These are phyloP conservation scores for Climacteris rufus DNA, from an alignment of 2,113 vertebrate species.

Conservation along the genomic window DNA sequence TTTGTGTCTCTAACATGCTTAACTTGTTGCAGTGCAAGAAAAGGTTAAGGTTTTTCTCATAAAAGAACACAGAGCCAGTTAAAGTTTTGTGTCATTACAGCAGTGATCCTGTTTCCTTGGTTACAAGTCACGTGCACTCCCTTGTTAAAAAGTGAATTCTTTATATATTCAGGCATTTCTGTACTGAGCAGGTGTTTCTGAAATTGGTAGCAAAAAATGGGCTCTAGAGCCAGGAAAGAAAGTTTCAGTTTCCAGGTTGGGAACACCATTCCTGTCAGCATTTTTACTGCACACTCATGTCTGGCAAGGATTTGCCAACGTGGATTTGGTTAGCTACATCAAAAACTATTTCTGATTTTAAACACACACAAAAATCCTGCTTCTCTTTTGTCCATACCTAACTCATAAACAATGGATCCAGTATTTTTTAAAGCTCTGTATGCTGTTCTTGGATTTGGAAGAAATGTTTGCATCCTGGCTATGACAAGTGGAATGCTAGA, in stretches of 20 bases:
- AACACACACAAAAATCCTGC: background rate
- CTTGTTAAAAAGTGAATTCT: constrained; percentile 6
- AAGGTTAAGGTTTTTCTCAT: constrained; percentile 7
- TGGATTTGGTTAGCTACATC: background rate
- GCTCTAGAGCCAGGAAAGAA: background rate
- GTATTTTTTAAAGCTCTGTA: background rate
- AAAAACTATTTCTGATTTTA: background rate
- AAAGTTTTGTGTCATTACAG: constrained; percentile 28
- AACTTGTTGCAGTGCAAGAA: background rate
- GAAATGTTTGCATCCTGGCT: background rate
- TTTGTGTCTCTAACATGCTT: background rate
- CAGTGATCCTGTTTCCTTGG: constrained; percentile 40
- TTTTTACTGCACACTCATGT: background rate
- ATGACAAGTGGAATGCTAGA: background rate
- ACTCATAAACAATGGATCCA: background rate
- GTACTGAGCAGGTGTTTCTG: constrained; percentile 30
- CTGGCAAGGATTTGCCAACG: background rate
- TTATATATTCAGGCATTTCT: background rate
- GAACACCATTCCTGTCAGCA: background rate
- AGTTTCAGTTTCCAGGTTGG: background rate
- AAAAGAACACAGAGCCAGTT: background rate
- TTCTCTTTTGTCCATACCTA: background rate
- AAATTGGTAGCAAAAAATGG: background rate
- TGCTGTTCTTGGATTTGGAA: background rate
- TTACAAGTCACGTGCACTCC: constrained; percentile 29